Percentiles rank a stretch among this genome's conserved stretches.
These are phyloP conservation scores for Pycnonotus jocosus DNA, from an alignment of 2,113 vertebrate genomes.

Conservation along the genomic window DNA sequence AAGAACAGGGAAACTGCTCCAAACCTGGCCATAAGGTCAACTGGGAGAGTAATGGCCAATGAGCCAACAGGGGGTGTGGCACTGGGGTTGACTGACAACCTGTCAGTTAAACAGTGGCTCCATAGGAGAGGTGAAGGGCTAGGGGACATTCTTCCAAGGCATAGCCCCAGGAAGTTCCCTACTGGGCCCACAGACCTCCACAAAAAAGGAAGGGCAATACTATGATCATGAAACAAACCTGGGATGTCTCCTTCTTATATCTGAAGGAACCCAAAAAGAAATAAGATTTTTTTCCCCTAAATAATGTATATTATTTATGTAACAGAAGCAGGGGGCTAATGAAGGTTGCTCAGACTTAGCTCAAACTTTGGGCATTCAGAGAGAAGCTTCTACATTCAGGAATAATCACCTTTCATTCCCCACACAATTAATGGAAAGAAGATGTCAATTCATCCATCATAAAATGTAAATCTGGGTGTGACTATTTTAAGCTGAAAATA, in stretches of 20 bases:
- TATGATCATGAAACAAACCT: background rate
- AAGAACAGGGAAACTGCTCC: no score
- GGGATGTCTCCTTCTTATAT: background rate
- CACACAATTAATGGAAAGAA: background rate
- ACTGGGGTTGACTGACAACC: no score
- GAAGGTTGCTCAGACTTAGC: background rate
- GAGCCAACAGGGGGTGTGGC: no score
- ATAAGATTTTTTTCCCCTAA: background rate
- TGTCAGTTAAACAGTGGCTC: no score
- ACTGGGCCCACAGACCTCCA: no score
- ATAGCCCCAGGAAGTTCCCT: no score
- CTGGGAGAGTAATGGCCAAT: no score
- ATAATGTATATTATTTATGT: background rate
- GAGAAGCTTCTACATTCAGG: background rate
- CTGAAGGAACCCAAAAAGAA: background rate
- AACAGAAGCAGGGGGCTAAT: background rate
- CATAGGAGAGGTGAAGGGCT: no score
- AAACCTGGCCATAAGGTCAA: no score
- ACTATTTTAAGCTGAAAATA: background rate
- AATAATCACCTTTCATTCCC: background rate
- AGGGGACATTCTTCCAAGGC: no score
- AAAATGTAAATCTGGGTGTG: background rate
- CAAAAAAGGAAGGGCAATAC: background rate
- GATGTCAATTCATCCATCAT: background rate
- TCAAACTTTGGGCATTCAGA: background rate